Evolutionary conservation across 2,113 vertebrate species (phyloP).

Genomic region (Gopherus evgoodei): DNA sequence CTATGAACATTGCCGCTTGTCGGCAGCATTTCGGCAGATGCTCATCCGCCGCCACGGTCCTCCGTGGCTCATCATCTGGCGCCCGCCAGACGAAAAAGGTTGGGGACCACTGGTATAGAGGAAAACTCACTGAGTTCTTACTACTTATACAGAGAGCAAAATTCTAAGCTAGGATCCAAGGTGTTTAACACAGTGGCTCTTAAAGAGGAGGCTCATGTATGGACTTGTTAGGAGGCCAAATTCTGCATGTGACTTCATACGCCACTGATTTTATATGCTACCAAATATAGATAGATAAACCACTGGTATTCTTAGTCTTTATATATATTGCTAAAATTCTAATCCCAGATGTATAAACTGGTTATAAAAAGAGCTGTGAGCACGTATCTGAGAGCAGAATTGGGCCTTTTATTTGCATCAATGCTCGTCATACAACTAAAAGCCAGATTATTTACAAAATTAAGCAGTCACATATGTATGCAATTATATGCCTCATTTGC

Average conservation of each 20-base stretch:
- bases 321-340: neutral
- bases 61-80: too few relatives aligned
- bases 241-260: neutral
- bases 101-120: too few relatives aligned
- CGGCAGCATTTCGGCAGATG: too few relatives aligned
- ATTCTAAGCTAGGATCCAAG: too few relatives aligned
- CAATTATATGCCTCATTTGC: rapidly evolving
- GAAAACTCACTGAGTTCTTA: too few relatives aligned
- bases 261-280: rapidly evolving
- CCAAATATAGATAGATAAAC: neutral
- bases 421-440: neutral
- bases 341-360: neutral
- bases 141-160: too few relatives aligned
- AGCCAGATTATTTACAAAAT: neutral
- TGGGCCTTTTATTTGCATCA: neutral
- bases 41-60: too few relatives aligned
- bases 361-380: neutral
- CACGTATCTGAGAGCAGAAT: neutral
- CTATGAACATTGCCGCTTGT: too few relatives aligned
- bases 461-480: neutral
- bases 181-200: neutral
- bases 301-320: neutral
- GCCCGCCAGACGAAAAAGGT: too few relatives aligned
- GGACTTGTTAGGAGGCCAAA: too few relatives aligned
- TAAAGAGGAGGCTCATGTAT: neutral